Base-by-base conservation (phyloP, 2,888 invertebrate species). In the Epinotia brunnichana region DNA sequence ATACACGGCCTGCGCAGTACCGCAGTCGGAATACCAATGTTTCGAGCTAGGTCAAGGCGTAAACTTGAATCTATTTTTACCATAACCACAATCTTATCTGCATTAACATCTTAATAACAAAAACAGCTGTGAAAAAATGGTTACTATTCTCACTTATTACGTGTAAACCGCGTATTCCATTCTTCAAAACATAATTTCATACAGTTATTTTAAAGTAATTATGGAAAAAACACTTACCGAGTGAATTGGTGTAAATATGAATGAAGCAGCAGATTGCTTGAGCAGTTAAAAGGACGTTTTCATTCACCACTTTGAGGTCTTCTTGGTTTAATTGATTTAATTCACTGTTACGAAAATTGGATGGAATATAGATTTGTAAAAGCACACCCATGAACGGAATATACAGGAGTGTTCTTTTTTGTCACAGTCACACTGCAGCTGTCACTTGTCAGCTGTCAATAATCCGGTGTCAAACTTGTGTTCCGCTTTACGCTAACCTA, bases 371-470 rank as follows among this genome's bases (percentile, higher is more conserved):
- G 74, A 80, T 78, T 79, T 76, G 76, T 78, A 80, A 75, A 76
- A 75, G 81, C 84, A 86, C 87, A 86, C 86, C 86, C 86, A 84
- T 82, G 82, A 89, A 87, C 88, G 86, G 86, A 89, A 88, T 85
- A 77, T 81, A 78, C 79, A 74, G 63, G 70, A 74, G 82, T 83
- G 82, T 81, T 83, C 81, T 11, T 66, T 78, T 77, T 17, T 66
- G 74, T 74, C 74, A 74, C 68, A 76, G 77, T 75, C 64, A 76
- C 76, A 77, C 70, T 77, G 77, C 78, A 68, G 29, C 68, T 76
- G 77, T 79, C 79, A 78, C 21, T 61, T 67, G 72, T 68, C 72
- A 78, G 35, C 67, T 67, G 72, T 62, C 72, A 72, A 70, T 39
- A 15, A 57, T 51, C 9, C 19, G 70, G 44, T 79, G 83, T 79